Conservation (phyloP, 2,797 vertebrate genomes). For the Ptychadena robeensis region DNA sequence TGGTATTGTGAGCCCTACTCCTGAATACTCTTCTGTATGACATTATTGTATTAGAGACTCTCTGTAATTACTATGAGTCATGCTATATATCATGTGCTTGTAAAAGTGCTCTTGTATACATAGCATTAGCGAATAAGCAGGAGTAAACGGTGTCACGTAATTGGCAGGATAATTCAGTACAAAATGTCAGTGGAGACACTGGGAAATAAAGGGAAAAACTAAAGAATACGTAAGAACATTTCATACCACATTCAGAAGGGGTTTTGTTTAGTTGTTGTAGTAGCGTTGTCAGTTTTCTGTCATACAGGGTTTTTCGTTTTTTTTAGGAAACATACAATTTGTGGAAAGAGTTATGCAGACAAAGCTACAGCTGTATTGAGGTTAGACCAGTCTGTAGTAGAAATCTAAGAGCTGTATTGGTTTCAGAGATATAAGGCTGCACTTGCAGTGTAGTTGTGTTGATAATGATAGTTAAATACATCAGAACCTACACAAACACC, state of each 20-base stretch:
- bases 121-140: constrained; percentile 6
- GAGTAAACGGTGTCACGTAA: constrained; percentile 23
- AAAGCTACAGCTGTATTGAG: too few relatives aligned
- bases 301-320: not conserved
- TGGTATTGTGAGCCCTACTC: constrained; percentile 18
- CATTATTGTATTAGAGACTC: not conserved
- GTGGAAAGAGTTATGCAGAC: too few relatives aligned
- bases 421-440: too few relatives aligned
- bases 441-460: too few relatives aligned
- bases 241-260: not conserved
- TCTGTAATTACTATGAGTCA: constrained; percentile 43
- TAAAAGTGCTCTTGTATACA: constrained; percentile 33
- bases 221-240: not conserved
- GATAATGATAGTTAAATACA: too few relatives aligned
- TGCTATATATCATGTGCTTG: constrained; percentile 11
- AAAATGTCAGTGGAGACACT: constrained; percentile 14
- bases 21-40: not conserved
- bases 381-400: too few relatives aligned
- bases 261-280: constrained; percentile 5
- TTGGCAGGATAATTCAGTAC: constrained; percentile 7
- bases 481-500: too few relatives aligned
- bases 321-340: not conserved
- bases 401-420: too few relatives aligned
- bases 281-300: not conserved
- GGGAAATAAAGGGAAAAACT: constrained; percentile 10